Evolutionary conservation across 2,797 vertebrate genomes (phyloP).

Genomic region (Acanthurus leucopareius): DNA sequence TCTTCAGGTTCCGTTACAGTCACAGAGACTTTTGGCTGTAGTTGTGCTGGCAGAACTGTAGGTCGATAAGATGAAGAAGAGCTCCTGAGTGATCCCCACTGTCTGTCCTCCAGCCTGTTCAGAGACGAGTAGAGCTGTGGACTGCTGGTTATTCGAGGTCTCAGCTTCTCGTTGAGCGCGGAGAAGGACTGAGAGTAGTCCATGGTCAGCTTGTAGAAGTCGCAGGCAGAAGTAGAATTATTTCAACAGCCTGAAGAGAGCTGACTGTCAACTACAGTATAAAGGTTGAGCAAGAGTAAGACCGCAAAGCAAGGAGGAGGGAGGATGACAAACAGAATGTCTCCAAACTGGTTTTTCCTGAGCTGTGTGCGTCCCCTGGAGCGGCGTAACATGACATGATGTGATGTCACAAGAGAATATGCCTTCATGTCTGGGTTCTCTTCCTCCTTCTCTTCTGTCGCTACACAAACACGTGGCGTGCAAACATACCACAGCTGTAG

Average conservation of each 20-base stretch:
- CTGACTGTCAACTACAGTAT: neutral
- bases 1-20: constrained; percentile 3
- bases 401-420: constrained; percentile 70
- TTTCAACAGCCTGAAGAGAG: constrained; percentile 2
- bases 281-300: constrained; percentile 30
- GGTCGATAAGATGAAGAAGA: neutral
- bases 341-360: constrained; percentile 80
- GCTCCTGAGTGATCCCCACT: neutral
- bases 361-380: constrained; percentile 41
- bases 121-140: constrained; percentile 65
- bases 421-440: constrained; percentile 43
- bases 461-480: constrained; percentile 49
- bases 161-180: constrained; percentile 73
- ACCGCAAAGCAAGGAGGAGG: constrained; percentile 22
- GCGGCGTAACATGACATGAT: constrained; percentile 39
- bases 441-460: constrained; percentile 44
- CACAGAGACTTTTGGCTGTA: constrained; percentile 8
- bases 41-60: constrained; percentile 23
- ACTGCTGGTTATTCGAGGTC: constrained; percentile 51
- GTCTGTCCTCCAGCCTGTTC: constrained; percentile 58
- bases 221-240: neutral
- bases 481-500: constrained; percentile 58
- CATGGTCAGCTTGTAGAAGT: constrained; percentile 53
- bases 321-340: constrained; percentile 66
- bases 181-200: constrained; percentile 71